Evolutionary conservation across 2,888 invertebrate species (phyloP).

Genomic region (Bursaphelenchus okinawaensis): DNA sequence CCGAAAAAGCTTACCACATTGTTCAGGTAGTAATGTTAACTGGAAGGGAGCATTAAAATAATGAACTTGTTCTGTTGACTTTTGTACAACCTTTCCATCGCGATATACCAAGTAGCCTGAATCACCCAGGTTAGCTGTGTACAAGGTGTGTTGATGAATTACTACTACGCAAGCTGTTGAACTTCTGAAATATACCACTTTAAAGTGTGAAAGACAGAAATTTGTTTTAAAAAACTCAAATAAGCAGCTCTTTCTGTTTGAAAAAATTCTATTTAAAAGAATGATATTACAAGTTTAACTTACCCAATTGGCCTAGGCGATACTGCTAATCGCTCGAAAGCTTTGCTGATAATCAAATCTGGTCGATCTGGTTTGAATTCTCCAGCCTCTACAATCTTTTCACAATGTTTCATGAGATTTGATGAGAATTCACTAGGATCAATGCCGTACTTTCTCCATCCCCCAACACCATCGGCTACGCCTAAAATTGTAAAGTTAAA

Average conservation of each 20-base stretch:
- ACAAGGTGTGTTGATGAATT: constrained; percentile 81
- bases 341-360: constrained; percentile 47
- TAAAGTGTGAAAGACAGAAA: neutral
- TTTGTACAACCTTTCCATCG: constrained; percentile 76
- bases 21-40: constrained; percentile 77
- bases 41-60: constrained; percentile 99
- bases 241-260: no score
- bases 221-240: neutral
- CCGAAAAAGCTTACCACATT: constrained; percentile 28
- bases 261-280: neutral
- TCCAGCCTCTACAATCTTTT: constrained; percentile 81
- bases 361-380: constrained; percentile 70
- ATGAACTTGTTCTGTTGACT: constrained; percentile 93
- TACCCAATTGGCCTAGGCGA: constrained; percentile 51
- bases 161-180: constrained; percentile 95
- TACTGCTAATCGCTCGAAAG: constrained; percentile 42
- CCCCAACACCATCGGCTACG: constrained; percentile 96
- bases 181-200: constrained; percentile 65
- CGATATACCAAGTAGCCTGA: constrained; percentile 91
- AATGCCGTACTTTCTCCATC: constrained; percentile 90
- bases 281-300: constrained; percentile 3
- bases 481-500: no score
- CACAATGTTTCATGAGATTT: constrained; percentile 87
- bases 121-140: constrained; percentile 96
- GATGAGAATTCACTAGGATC: constrained; percentile 89